phyloP scores from a whole-genome alignment of 2,113 vertebrate species.

The Rissa tridactyla region DNA sequence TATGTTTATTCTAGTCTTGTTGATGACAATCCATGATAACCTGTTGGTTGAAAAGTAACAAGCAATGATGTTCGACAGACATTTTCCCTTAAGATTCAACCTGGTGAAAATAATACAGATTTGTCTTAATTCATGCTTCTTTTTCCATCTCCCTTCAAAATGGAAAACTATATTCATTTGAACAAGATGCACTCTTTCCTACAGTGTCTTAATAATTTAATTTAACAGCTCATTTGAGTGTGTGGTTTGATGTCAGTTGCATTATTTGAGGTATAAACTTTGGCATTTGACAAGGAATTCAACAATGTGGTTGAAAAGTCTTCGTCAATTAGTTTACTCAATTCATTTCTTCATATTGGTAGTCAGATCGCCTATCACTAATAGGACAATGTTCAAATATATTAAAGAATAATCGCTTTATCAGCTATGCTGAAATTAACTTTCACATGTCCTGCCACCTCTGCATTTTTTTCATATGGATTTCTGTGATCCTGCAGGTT shows the following conservation, averaged over 20 bases:
- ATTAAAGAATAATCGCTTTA: neutral
- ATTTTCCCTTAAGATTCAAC: neutral
- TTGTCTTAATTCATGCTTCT: neutral
- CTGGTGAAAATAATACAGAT: neutral
- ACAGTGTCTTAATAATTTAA: neutral
- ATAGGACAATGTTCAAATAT: neutral
- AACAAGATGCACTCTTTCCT: neutral
- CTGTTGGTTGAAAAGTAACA: neutral
- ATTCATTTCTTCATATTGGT: neutral
- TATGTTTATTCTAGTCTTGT: neutral
- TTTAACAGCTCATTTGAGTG: neutral
- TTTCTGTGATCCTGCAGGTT: neutral
- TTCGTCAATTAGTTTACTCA: neutral
- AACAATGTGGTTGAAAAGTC: neutral
- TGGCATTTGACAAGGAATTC: neutral
- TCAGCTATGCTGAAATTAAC: neutral
- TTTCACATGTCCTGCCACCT: neutral
- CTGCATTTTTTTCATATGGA: neutral
- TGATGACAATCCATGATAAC: neutral
- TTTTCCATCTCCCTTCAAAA: neutral
- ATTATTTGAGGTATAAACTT: neutral
- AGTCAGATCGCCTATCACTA: neutral
- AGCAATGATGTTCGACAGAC: neutral
- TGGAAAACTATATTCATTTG: neutral
- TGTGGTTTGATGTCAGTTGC: neutral